Conservation (phyloP, 2,113 vertebrate genomes). For the Physeter macrocephalus region DNA sequence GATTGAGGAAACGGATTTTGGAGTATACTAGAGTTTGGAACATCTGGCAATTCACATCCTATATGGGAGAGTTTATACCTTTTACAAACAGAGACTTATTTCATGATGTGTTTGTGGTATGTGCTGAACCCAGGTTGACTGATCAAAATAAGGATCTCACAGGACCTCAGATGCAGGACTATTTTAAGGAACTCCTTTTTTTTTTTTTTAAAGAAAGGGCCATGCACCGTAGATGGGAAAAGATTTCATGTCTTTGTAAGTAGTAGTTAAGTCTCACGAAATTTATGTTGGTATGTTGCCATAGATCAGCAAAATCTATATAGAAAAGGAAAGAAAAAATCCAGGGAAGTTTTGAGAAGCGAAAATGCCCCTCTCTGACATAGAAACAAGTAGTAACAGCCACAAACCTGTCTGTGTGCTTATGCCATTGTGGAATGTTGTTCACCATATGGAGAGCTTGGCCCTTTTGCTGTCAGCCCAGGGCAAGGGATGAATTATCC, state of each 20-base stretch:
- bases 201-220: neutral
- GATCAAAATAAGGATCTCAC: neutral
- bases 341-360: slow-evolving; percentile 6
- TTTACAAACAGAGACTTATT: neutral
- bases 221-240: neutral
- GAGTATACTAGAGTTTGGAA: neutral
- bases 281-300: neutral
- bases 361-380: slow-evolving; percentile 26
- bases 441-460: slow-evolving; percentile 30
- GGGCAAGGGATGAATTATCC: slow-evolving; percentile 49
- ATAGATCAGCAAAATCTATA: slow-evolving; percentile 2
- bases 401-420: neutral
- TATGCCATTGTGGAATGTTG: slow-evolving; percentile 11
- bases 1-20: neutral
- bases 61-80: neutral
- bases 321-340: neutral
- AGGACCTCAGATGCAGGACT: neutral
- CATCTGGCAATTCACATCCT: neutral
- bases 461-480: slow-evolving; percentile 32
- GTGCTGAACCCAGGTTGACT: neutral
- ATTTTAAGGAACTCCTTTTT: neutral
- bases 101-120: neutral
- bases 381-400: slow-evolving; percentile 45
- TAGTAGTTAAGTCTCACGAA: neutral
- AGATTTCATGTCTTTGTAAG: neutral